Evolutionary conservation across 2,797 vertebrate species (phyloP).

Genomic region (Craterocephalus amniculus): DNA sequence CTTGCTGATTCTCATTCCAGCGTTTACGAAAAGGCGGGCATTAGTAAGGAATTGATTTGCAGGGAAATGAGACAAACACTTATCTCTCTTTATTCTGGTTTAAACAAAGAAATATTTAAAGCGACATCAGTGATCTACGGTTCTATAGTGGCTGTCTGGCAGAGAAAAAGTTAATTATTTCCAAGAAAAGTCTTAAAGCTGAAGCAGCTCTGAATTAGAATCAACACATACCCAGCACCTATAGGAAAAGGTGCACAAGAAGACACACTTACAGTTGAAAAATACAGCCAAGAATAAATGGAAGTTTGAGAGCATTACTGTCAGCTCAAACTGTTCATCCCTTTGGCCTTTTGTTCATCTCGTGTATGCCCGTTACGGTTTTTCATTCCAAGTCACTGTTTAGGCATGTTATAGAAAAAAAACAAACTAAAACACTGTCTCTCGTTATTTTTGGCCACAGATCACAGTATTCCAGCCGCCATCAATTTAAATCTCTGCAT

Average conservation of each 20-base stretch:
- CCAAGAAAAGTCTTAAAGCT: neutral
- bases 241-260: neutral
- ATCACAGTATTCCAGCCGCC: neutral
- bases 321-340: neutral
- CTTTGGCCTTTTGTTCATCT: neutral
- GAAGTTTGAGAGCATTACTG: neutral
- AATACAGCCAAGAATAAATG: neutral
- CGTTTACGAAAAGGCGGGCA: neutral
- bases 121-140: neutral
- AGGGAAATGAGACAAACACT: neutral
- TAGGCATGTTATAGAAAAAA: neutral
- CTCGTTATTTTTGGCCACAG: neutral
- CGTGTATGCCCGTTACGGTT: neutral
- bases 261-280: neutral
- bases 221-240: neutral
- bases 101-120: neutral
- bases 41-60: neutral
- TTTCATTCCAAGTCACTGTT: neutral
- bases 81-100: neutral
- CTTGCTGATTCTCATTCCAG: neutral
- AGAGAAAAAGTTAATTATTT: too few species aligned
- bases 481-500: neutral
- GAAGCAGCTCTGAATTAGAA: neutral
- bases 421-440: neutral
- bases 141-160: neutral